Evolutionary conservation across 2,113 vertebrate species (phyloP), one percentile per base, ranked within the genome.

Genomic region (Elephantulus edwardii): DNA sequence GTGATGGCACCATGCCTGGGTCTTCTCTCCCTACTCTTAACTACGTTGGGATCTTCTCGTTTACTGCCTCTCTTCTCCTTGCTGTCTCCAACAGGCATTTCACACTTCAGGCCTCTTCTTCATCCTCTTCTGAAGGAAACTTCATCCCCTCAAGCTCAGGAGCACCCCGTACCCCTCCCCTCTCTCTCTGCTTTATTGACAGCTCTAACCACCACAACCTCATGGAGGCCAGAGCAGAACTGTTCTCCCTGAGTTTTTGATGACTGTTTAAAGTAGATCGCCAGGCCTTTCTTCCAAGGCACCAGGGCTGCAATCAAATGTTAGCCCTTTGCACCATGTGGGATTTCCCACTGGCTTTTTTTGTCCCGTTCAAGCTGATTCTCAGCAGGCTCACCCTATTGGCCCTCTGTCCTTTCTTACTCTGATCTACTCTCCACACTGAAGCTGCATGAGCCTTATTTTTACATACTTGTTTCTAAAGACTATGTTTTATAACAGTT

Each of bases 1-100:
- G 1, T 5, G 14, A 4, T 30, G 9, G 17, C 19, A 0, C 8
- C 19, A 8, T 68, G 9, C 26, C 26, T 10, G 46, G 40, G 17
- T 33, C 50, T 16, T 50, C 68, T 48, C 42, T 10, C n/a, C 54
- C 38, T 12, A 28, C 33, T 71, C 10, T 0, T 0, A 14, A 12
- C 20, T 19, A 9, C 71, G 40, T 50, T n/a, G n/a, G n/a, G n/a
- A 2, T n/a, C n/a, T 16, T 17, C 26, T 20, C 44, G 30, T 68
- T 42, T 75, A 24, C 38, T 76, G 68, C 71, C 82, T 46, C 20
- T 19, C 6, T 24, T 38, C 16, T 33, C 81, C 50, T 64, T 46
- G 22, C 54, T 62, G 11, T 75, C n/a, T 58, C 40, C 30, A 17
- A 44, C 6, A 42, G 56, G 62, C 13, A 20, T 33, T 70, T 70